Percentiles rank a stretch among this genome's conserved stretches.
These are phyloP conservation scores for Pyrocephalus nanus DNA, from an alignment of 2,797 vertebrate genomes.

Conservation along the genomic window DNA sequence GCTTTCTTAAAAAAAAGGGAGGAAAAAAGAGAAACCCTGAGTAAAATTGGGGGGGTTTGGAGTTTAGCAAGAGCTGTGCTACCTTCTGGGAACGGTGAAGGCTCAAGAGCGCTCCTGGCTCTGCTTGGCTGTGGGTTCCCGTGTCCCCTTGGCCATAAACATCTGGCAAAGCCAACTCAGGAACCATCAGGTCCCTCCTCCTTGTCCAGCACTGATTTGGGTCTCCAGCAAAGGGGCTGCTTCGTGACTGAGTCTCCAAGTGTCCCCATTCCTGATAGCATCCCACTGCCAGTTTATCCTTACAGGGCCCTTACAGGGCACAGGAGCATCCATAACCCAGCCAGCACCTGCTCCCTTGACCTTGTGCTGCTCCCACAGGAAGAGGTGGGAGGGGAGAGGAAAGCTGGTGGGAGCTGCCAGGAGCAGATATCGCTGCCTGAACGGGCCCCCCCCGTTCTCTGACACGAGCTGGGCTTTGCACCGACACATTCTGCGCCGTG, in stretches of 20 bases:
- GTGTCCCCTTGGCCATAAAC: not conserved
- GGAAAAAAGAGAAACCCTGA: not conserved
- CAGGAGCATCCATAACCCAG: fast-evolving
- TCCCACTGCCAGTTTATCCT: not conserved
- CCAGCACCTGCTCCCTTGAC: not conserved
- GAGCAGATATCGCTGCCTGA: not conserved
- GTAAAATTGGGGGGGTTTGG: not conserved
- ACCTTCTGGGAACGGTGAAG: fast-evolving
- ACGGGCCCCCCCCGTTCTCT: not conserved
- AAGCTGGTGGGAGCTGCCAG: not conserved
- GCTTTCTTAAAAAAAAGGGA: not conserved
- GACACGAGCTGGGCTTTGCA: not conserved
- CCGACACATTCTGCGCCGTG: not conserved
- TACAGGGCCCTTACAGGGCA: not conserved
- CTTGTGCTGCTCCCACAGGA: not conserved
- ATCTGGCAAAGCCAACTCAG: not conserved
- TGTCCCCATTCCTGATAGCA: not conserved
- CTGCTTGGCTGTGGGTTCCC: not conserved
- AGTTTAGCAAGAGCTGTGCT: not conserved
- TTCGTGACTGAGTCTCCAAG: fast-evolving
- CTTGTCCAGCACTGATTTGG: fast-evolving
- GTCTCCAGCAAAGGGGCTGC: not conserved
- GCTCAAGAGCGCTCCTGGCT: not conserved
- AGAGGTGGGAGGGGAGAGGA: not conserved
- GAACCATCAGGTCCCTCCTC: not conserved